Evolutionary conservation across 2,113 vertebrate genomes (phyloP).

Genomic region (Triplophysa siluroides): DNA sequence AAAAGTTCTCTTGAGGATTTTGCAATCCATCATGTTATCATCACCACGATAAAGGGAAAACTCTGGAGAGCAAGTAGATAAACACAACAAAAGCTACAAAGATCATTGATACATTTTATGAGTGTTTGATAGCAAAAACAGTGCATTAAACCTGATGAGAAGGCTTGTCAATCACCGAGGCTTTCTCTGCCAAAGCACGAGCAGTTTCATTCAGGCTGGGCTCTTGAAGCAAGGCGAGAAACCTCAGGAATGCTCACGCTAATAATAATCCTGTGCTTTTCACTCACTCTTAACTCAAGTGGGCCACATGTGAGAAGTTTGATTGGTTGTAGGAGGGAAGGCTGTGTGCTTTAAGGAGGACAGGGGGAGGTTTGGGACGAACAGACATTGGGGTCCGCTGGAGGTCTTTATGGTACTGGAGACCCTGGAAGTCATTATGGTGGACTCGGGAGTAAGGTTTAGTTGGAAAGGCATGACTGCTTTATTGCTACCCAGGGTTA

Average conservation of each 20-base stretch:
- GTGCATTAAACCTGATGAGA: background rate
- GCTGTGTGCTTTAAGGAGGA: background rate
- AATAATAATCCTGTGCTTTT: background rate
- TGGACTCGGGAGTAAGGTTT: constrained; percentile 47
- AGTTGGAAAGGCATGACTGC: constrained; percentile 47
- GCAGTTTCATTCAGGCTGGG: background rate
- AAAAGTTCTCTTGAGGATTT: too few relatives aligned
- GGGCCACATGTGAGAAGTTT: background rate
- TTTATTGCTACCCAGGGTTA: constrained; percentile 40
- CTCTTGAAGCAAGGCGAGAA: constrained; percentile 39
- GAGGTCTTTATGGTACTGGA: constrained; percentile 13
- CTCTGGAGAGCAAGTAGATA: background rate
- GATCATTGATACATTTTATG: background rate
- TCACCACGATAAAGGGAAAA: background rate
- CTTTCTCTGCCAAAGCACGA: background rate
- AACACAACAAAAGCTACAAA: background rate
- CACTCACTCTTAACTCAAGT: background rate
- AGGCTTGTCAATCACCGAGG: background rate
- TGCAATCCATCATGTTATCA: constrained; percentile 21
- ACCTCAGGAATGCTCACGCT: constrained; percentile 46
- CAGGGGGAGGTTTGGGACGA: background rate
- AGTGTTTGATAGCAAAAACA: background rate
- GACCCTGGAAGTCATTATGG: constrained; percentile 53
- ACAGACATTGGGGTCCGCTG: background rate
- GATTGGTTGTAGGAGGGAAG: background rate